A percentile compares a stretch with the other conserved stretches of the same genome.
Evolutionary conservation across 1,140 invertebrate species (phyloP).

Genomic region (Venturia canescens): DNA sequence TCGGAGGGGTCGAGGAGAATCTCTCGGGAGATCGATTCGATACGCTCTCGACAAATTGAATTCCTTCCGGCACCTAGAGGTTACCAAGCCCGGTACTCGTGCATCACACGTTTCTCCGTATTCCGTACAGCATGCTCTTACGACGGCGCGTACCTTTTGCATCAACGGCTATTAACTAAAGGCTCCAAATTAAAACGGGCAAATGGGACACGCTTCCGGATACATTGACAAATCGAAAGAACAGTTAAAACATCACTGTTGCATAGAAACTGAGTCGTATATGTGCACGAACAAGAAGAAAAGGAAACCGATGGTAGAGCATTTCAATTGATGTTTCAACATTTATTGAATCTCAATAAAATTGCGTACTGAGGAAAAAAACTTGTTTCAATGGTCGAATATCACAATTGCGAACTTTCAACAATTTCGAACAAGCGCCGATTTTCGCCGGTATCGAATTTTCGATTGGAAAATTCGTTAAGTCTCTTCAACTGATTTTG

Average conservation of each 20-base stretch:
- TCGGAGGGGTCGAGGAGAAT: constrained; percentile 1
- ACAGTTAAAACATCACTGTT: background rate
- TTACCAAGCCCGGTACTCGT: constrained; percentile 4
- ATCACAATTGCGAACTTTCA: too few species aligned
- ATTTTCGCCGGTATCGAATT: too few species aligned
- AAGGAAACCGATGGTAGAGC: background rate
- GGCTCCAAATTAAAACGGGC: constrained; percentile 32
- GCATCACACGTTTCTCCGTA: constrained; percentile 23
- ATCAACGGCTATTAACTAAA: constrained; percentile 37
- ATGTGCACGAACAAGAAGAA: constrained; percentile 11
- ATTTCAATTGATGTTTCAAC: constrained; percentile 27
- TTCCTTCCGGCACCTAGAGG: constrained; percentile 37
- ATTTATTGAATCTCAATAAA: constrained; percentile 26
- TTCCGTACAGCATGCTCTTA: background rate
- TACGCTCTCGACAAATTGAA: constrained; percentile 40
- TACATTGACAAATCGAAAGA: background rate
- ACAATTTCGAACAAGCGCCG: too few species aligned
- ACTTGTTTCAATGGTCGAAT: too few species aligned
- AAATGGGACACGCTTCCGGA: constrained; percentile 7
- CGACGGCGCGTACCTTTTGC: constrained; percentile 7
- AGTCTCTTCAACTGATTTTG: too few species aligned
- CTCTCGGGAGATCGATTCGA: constrained; percentile 38
- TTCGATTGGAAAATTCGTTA: too few species aligned
- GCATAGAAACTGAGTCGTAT: background rate
- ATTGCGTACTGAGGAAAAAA: background rate